Evolutionary conservation across 2,888 invertebrate species (phyloP).

Genomic region (Drosophila silvestris): DNA sequence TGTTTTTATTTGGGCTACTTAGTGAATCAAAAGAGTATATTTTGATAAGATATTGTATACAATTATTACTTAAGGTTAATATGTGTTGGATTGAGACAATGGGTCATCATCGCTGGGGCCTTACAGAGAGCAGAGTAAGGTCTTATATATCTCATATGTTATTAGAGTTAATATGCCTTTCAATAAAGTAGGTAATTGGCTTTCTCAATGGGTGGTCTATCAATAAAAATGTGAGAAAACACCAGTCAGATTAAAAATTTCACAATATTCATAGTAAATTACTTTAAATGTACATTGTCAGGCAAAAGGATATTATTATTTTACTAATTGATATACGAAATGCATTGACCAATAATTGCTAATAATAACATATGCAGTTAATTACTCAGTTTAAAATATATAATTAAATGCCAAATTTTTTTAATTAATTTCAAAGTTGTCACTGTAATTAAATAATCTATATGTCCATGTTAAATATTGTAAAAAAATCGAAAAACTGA

Average conservation of each 20-base stretch:
- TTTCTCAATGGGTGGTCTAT: background rate
- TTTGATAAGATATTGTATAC: background rate
- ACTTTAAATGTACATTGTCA: slow-evolving; percentile 4
- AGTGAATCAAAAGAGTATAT: background rate
- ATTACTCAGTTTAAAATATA: slow-evolving; percentile 43
- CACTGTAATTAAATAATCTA: slow-evolving; percentile 72
- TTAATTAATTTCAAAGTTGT: slow-evolving; percentile 64
- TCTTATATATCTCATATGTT: background rate
- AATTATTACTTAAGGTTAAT: background rate
- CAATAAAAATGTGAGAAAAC: background rate
- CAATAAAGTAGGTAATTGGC: background rate
- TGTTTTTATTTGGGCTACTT: slow-evolving; percentile 5
- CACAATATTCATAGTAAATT: background rate
- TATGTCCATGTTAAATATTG: slow-evolving; percentile 52
- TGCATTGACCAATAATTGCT: slow-evolving; percentile 44
- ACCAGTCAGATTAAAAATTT: background rate
- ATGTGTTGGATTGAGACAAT: background rate
- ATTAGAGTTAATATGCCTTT: background rate
- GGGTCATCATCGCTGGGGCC: background rate
- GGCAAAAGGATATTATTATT: slow-evolving; percentile 12
- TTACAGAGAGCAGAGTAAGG: background rate
- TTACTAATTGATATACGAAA: slow-evolving; percentile 29
- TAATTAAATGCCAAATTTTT: slow-evolving; percentile 19
- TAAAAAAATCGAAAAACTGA: slow-evolving; percentile 50
- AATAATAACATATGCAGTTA: slow-evolving; percentile 61